phyloP scores from a whole-genome alignment of 2,888 invertebrate genomes.

The Liopterus haemorrhoidalis region DNA sequence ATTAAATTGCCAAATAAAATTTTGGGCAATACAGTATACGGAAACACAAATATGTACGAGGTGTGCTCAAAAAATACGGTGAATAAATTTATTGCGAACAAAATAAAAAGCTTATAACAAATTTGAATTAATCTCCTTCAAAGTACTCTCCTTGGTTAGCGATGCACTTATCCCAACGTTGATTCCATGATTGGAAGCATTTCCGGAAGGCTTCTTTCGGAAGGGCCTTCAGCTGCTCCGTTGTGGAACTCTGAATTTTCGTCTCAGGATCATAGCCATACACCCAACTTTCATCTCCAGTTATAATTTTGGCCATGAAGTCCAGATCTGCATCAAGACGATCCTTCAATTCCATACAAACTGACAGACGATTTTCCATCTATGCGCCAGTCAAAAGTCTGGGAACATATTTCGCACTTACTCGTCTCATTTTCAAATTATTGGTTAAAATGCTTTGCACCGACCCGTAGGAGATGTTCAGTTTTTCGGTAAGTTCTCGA shows the following conservation, averaged over 20 bases:
- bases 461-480: neutral
- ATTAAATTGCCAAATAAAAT: too few relatives aligned
- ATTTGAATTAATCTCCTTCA: too few relatives aligned
- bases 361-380: conserved; percentile 18
- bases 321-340: conserved; percentile 18
- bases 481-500: conserved; percentile 3
- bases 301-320: conserved; percentile 15
- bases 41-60: too few relatives aligned
- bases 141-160: too few relatives aligned
- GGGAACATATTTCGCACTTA: conserved; percentile 18
- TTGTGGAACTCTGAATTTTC: too few relatives aligned
- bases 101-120: too few relatives aligned
- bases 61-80: too few relatives aligned
- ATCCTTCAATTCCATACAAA: conserved; percentile 19
- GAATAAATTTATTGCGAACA: too few relatives aligned
- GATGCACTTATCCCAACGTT: too few relatives aligned
- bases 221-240: conserved; percentile 15
- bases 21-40: too few relatives aligned
- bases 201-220: conserved; percentile 15
- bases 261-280: conserved; percentile 19
- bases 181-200: neutral
- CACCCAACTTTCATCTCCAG: conserved; percentile 20
- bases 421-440: conserved; percentile 23
- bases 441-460: conserved; percentile 13
- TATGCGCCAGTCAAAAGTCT: conserved; percentile 23